Base-by-base conservation (phyloP, 2,888 invertebrate genomes). In the Drosophila engyochracea region DNA sequence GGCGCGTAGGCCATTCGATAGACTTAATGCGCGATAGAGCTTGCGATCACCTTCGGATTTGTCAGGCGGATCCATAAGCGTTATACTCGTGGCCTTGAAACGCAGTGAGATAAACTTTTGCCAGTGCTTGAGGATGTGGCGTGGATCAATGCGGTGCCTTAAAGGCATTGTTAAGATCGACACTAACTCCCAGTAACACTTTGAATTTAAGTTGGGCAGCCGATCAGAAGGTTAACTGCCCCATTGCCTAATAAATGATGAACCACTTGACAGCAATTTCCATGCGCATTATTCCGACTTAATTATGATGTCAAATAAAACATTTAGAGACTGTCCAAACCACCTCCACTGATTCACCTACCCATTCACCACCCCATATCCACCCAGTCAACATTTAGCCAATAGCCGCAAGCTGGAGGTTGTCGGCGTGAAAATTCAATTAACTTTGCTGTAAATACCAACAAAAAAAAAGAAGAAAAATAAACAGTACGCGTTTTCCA, bases 31-130 rank as follows among this genome's bases (percentile, higher is more conserved):
- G 87, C 96, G 96, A 82, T 97, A 97, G 64, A 95, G 94, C 89
- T 97, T 97, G 91, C 96, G 96, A 93, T 97, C 97, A 76, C 95
- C 95, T 59, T 95, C 95, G 54, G 97, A 97, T 93, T 97, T 96
- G 33, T 95, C 94, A 5, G 97, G 97, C 76, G 94, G 93, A 47
- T 94, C 85, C 70, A 95, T 91, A 83, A 92, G 87, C 3, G 74
- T 76, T 0, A 91, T 79, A 4, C 9, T 55, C 41, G 78, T 71
- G 9, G 25, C 16, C n/a, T 37, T 52, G 7, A 44, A 4, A 1
- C 47, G 69, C 2, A 67, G 49, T 9, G 44, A 28, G 19, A 72
- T 12, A 75, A 74, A 81, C 9, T 71, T 85, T 16, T 61, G 59
- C 44, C 60, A 54, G 25, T 72, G 71, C 7, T 62, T 83, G 3